Base-by-base conservation (phyloP, 2,113 vertebrate genomes). In the Tachysurus vachellii region DNA sequence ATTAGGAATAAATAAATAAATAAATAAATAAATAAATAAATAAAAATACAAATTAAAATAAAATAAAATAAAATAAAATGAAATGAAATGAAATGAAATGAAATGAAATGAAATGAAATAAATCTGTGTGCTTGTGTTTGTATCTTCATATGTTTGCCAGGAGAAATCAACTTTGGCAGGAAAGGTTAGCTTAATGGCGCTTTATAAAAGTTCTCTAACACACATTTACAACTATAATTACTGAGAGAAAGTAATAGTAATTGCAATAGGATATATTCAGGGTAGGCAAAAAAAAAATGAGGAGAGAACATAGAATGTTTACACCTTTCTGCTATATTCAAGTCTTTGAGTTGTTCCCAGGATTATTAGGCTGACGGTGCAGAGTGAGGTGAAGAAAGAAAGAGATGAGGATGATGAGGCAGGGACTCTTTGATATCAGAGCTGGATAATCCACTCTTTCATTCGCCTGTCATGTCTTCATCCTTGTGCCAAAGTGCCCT, bases 401-500 rank as follows among this genome's bases (percentile, higher is more conserved):
- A 84, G 83, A 80, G 59, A 79, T 57, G 50, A 23, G 76, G 56
- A 83, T 82, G 82, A 59, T 71, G 77, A 83, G 77, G 62, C 28
- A 47, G 57, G 53, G 80, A 85, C 68, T 84, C 89, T 92, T 92
- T 90, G 90, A 91, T 90, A 88, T 89, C n/a, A 82, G 86, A 89
- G 88, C 85, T 88, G 57, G 80, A 86, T 91, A 91, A 92, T 91
- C 89, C 91, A 85, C 42, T 66, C 88, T 90, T 89, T 88, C 87
- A 83, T 88, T 85, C 81, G 56, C 73, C 84, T 85, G 88, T 85
- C 50, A 88, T 85, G 85, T 91, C 89, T 91, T 90, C 90, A 89
- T 90, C 84, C 73, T 83, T 80, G 66, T 50, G 50, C 88, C 86
- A 68, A 83, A 73, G 89, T 87, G 88, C 84, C 89, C 89, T 90